Base-by-base conservation (phyloP, 2,888 invertebrate species). In the Danaus chrysippus region DNA sequence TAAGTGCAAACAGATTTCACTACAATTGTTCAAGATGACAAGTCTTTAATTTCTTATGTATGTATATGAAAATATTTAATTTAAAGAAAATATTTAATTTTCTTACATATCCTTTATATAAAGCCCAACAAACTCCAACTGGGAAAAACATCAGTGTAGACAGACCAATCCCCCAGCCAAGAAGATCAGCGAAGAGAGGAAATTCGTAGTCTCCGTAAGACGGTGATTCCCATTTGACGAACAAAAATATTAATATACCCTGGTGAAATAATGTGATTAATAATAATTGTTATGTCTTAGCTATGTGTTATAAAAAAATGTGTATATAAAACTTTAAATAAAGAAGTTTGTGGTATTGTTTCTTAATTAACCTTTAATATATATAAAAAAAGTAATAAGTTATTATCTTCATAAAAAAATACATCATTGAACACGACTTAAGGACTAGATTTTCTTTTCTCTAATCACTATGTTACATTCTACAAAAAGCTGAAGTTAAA, bases 191-290 rank as follows among this genome's bases (percentile, higher is more conserved):
- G 92, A 94, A 95, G 11, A 77, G 67, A 0, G 96, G 96, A 79
- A 95, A 96, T 10, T 79, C 76, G 72, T 95, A 94, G 59, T 86
- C 87, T 53, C 92, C 94, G 75, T 95, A 96, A 6, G 81, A 74
- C 0, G 95, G 93, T 0, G 93, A 81, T 15, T 87, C 79, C 91
- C 95, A 95, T 68, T 94, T 93, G 6, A 91, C 79, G 87, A 95
- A 93, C 59, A 95, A 94, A 80, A 96, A 96, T 9, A 92, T 84
- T 66, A 96, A 92, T 57, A 96, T 93, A 42, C 87, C 93, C 96
- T 96, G 84, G n/a, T 68, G 65, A 64, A 59, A 56, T 54, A 63
- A 23, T 53, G 42, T 13, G 44, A 41, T 46, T 34, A 61, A 15
- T 42, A n/a, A n/a, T n/a, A n/a, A n/a, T n/a, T n/a, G n/a, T n/a